Evolutionary conservation across 2,113 vertebrate species (phyloP).

Genomic region (Zosterops japonicus): DNA sequence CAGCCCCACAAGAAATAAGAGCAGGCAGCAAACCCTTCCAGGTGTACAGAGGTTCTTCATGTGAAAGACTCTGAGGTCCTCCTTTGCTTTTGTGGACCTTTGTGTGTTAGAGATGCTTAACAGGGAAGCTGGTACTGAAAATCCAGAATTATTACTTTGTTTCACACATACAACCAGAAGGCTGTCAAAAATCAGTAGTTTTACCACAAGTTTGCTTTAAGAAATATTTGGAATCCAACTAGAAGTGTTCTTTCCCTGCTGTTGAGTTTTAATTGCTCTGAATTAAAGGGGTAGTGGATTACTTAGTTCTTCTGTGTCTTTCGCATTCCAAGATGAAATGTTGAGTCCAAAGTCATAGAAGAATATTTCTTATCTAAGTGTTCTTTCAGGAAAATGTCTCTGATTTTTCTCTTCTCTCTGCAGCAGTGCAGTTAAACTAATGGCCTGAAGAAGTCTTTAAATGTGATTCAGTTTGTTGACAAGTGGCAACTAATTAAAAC

Average conservation of each 20-base stretch:
- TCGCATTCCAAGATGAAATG: background rate
- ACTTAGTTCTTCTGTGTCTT: background rate
- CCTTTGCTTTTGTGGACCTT: background rate
- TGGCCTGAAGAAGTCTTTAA: background rate
- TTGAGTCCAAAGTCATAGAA: background rate
- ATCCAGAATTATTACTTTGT: background rate
- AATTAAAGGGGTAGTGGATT: background rate
- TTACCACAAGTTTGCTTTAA: background rate
- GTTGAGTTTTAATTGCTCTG: background rate
- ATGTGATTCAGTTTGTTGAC: background rate
- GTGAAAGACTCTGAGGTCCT: background rate
- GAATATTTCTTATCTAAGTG: background rate
- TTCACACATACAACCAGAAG: background rate
- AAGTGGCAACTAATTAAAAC: background rate
- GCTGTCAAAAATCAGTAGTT: background rate
- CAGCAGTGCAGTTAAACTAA: background rate
- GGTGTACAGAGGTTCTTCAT: background rate
- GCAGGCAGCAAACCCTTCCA: background rate
- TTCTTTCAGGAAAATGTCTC: background rate
- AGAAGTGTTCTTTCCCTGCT: rapidly evolving
- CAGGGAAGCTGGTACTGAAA: background rate
- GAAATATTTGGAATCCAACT: background rate
- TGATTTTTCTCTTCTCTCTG: background rate
- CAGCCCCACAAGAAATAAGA: background rate
- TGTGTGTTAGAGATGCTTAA: background rate